Conservation (phyloP, 53 echinoderm and acorn worm species). For the Temnopleurus reevesii region DNA sequence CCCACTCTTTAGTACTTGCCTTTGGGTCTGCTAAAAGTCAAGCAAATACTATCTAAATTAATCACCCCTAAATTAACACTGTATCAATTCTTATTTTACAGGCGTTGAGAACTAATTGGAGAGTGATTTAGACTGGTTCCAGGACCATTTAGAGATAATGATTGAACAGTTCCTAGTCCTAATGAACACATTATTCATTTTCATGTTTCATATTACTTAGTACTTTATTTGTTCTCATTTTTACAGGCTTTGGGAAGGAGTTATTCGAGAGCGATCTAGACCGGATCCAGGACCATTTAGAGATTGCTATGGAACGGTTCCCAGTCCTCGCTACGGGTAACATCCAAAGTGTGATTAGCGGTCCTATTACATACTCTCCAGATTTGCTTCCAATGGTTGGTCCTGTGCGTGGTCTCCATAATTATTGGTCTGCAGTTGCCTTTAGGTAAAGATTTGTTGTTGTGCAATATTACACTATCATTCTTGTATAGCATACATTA, state of each 20-base stretch:
- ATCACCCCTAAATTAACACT: no score
- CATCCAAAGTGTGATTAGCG: conserved; percentile 92
- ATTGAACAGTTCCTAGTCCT: conserved; percentile 83
- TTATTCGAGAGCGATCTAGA: conserved; percentile 96
- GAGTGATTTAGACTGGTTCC: conserved; percentile 86
- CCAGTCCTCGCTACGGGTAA: conserved; percentile 84
- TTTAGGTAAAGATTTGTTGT: conserved; percentile 60
- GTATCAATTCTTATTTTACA: no score
- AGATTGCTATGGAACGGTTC: conserved; percentile 83
- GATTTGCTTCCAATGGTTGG: conserved; percentile 72
- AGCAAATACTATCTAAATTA: no score
- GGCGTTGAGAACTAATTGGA: conserved; percentile 90
- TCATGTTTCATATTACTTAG: no score
- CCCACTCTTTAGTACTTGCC: no score
- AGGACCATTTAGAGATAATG: conserved; percentile 71
- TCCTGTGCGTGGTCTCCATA: conserved; percentile 78
- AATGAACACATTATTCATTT: no score
- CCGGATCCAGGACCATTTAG: conserved; percentile 80
- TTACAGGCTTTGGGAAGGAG: conserved; percentile 91
- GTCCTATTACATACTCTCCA: conserved; percentile 94
- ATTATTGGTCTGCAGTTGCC: conserved; percentile 84
- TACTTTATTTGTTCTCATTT: background rate
- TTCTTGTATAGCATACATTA: no score
- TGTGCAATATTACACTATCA: background rate
- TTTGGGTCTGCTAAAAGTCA: no score